phyloP scores from a whole-genome alignment of 2,797 vertebrate species.

The Epinephelus malabaricus region DNA sequence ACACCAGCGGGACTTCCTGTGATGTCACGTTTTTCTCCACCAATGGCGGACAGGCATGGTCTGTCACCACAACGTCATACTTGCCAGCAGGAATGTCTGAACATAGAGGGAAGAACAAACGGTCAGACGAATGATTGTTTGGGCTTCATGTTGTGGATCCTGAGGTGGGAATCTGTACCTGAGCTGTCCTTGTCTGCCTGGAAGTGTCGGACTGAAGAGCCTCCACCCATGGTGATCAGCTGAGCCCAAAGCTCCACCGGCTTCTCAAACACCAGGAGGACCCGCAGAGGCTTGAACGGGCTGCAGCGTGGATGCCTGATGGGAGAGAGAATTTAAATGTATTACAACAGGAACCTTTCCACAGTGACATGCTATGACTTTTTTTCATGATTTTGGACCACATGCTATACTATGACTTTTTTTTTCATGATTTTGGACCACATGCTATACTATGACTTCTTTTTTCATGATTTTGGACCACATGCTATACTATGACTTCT shows the following conservation, averaged over 20 bases:
- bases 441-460: no score
- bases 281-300: constrained; percentile 91
- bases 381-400: no score
- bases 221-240: constrained; percentile 92
- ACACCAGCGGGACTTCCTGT: constrained; percentile 90
- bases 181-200: constrained; percentile 85
- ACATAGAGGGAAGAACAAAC: neutral
- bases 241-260: constrained; percentile 92
- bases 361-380: no score
- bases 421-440: no score
- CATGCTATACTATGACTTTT: no score
- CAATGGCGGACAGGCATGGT: constrained; percentile 88
- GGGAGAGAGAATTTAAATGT: accelerated
- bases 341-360: no score
- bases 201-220: constrained; percentile 89
- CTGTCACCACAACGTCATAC: constrained; percentile 93
- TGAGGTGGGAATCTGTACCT: constrained; percentile 79
- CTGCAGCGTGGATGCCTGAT: constrained; percentile 93
- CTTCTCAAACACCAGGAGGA: constrained; percentile 92
- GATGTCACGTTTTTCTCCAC: constrained; percentile 88
- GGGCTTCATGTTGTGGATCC: accelerated
- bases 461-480: no score
- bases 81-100: constrained; percentile 90
- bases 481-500: no score
- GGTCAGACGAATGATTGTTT: neutral